Evolutionary conservation across 2,797 vertebrate genomes (phyloP), one percentile per base, ranked within the genome.

Genomic region (Sebastes dallii): DNA sequence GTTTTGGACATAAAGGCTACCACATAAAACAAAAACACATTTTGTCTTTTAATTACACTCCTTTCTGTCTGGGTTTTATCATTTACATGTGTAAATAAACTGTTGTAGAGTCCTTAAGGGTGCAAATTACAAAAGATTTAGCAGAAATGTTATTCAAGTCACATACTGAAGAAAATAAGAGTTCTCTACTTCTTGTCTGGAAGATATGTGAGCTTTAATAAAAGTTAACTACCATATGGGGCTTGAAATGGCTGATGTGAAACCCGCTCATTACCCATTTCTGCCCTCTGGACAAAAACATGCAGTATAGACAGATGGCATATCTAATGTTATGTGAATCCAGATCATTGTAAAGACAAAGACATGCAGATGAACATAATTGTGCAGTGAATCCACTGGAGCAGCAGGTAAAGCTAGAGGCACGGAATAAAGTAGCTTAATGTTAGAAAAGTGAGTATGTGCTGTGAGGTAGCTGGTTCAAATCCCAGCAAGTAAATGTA

Each of bases 291-390:
- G 89, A 66, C 78, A 81, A 67, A 75, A 85, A 73, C 81, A 66
- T 73, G 60, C 81, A 36, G 59, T 61, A 50, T 22, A 70, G 75
- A 75, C 92, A 92, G 88, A 92, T 88, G 90, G 86, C 52, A 36
- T 20, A 72, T 81, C 75, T 75, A 8, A 16, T 77, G 61, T 64
- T 72, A 61, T 55, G 68, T 46, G 74, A 77, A 65, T 64, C 32
- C 72, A 75, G 50, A 84, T 71, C 59, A 60, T 46, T 72, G 39
- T 39, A 70, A 72, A 91, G 76, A 78, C 46, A 72, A 73, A 77
- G 75, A 82, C 24, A 14, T 56, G 55, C 50, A 82, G 32, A 84
- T 39, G 60, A 72, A 69, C 66, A 61, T 14, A 70, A 86, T 32
- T 67, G 82, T 74, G 80, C 77, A 50, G 81, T 59, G 67, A 83